Percentiles rank a stretch among this genome's conserved stretches.
These are phyloP conservation scores for Alosa alosa DNA, from an alignment of 2,113 vertebrate genomes.

Conservation along the genomic window DNA sequence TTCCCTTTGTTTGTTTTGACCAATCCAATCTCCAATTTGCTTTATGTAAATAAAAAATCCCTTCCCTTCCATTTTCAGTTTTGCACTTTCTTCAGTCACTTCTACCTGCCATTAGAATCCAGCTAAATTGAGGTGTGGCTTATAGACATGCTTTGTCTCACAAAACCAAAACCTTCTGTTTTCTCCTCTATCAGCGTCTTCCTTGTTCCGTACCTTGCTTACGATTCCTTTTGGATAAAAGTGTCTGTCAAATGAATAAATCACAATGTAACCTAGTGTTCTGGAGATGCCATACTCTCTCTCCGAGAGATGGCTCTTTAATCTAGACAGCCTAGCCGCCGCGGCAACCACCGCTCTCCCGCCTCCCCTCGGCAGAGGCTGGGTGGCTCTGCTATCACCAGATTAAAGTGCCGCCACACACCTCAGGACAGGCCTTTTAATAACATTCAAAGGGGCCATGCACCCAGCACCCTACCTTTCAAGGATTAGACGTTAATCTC, in stretches of 20 bases:
- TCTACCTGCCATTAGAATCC: background rate
- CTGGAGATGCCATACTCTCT: background rate
- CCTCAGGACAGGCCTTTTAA: conserved; percentile 59
- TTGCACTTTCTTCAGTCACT: background rate
- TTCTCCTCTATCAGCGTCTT: background rate
- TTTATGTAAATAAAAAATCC: background rate
- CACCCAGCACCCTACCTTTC: conserved; percentile 60
- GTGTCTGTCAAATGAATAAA: conserved; percentile 6
- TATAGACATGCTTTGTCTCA: background rate
- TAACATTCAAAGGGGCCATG: conserved; percentile 62
- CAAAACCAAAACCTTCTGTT: background rate
- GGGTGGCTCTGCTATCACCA: conserved; percentile 40
- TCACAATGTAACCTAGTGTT: background rate
- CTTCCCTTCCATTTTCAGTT: background rate
- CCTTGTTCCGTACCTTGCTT: background rate
- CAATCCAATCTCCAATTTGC: background rate
- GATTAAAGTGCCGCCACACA: conserved; percentile 51
- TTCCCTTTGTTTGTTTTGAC: background rate
- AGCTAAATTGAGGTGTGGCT: background rate
- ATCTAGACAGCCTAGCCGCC: background rate
- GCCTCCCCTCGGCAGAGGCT: background rate
- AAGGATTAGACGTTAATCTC: conserved; percentile 72
- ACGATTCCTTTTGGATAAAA: background rate
- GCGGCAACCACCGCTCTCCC: background rate
- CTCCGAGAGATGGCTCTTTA: background rate